Evolutionary conservation across 2,113 vertebrate genomes (phyloP), one percentile per base, ranked within the genome.

Genomic region (Hucho hucho): DNA sequence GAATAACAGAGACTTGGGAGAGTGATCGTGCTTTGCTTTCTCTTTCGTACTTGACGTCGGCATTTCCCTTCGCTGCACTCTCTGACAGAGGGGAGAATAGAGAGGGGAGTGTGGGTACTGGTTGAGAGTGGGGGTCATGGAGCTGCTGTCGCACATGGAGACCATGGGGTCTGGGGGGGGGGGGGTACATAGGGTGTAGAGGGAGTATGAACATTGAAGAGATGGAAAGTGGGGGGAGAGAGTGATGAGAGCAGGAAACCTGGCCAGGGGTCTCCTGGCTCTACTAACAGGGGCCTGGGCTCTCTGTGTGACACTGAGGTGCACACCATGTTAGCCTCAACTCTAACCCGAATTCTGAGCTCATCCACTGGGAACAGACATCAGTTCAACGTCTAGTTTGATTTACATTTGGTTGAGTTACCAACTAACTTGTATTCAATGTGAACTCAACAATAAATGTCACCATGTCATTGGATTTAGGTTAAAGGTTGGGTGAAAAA

Each of bases 151-250:
- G 49, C 58, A 61, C 20, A 61, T 5, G 18, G n/a, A 61, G 58
- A 61, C 58, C 58, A 14, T 16, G 5, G 53, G 53, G 16, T 56
- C 16, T 56, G 49, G 58, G n/a, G 58, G 56, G 4, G 18, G 56
- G 20, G 56, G n/a, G 13, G 1, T 61, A n/a, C n/a, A 3, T 61
- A 16, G 58, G 58, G 58, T 20, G 20, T n/a, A 59, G 5, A 20
- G 58, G 58, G 20, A 22, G 58, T 22, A 22, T 22, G 64, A 78
- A 78, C 46, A 32, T 77, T 66, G 58, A 73, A 64, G 24, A 43
- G 28, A 37, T 4, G 18, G 14, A 53, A 53, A 26, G 20, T 56
- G 37, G 24, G n/a, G 14, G 14, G 37, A 69, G 20, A 69, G 68
- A 71, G 66, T 72, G 20, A 66, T 66, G 22, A 16, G 22, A 61